Conservation (phyloP, 2,113 vertebrate species). For the Equus quagga region DNA sequence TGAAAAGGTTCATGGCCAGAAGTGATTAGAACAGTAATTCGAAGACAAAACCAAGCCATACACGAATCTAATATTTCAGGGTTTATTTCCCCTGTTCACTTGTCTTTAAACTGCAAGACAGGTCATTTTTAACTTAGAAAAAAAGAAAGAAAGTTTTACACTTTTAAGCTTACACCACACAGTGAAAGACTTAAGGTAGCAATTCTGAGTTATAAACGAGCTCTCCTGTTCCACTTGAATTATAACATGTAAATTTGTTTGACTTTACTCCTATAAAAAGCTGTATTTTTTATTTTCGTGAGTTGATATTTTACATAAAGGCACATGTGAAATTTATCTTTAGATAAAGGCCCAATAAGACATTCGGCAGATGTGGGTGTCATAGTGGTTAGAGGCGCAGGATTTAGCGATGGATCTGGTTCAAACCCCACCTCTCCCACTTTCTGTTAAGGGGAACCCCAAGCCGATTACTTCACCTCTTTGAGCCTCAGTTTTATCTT, state of each 20-base stretch:
- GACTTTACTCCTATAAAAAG: not conserved
- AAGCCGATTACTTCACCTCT: not conserved
- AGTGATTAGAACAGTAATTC: conserved; percentile 42
- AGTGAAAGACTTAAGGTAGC: not conserved
- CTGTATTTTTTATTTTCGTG: not conserved
- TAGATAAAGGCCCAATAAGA: not conserved
- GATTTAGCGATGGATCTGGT: not conserved
- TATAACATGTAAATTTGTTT: not conserved
- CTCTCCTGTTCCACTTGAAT: not conserved
- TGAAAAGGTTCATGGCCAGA: conserved; percentile 43
- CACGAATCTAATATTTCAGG: conserved; percentile 9
- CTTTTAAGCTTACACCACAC: not conserved
- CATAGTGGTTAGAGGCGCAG: not conserved
- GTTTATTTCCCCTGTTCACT: conserved; percentile 19
- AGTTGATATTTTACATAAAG: not conserved
- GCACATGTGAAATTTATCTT: not conserved
- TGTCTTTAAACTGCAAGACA: conserved; percentile 39
- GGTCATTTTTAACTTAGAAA: conserved; percentile 51
- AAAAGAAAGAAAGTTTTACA: not conserved
- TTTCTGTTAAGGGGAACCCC: not conserved
- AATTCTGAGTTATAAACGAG: conserved; percentile 33
- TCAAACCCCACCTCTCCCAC: not conserved
- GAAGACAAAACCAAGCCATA: conserved; percentile 26
- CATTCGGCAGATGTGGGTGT: not conserved
- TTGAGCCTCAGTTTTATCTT: not conserved